Evolutionary conservation across 2,888 invertebrate species (phyloP).

Genomic region (Molanna angustata): DNA sequence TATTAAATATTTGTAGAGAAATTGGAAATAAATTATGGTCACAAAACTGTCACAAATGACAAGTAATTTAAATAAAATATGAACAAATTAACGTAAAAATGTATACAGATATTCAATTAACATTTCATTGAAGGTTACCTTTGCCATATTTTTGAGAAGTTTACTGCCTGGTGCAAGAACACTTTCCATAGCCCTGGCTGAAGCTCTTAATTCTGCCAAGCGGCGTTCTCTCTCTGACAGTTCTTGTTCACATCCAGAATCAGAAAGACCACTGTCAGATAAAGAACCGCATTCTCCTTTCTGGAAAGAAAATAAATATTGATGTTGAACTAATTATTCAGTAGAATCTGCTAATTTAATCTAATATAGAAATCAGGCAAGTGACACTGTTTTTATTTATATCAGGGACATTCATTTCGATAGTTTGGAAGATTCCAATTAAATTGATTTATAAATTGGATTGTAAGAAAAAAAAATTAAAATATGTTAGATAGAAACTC

Average conservation of each 20-base stretch:
- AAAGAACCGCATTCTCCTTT: constrained; percentile 52
- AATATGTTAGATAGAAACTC: background rate
- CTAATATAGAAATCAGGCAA: no score
- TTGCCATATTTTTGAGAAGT: constrained; percentile 60
- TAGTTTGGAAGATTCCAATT: no score
- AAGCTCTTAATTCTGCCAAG: constrained; percentile 60
- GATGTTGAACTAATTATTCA: background rate
- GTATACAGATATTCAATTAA: background rate
- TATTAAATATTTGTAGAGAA: background rate
- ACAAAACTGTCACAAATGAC: background rate
- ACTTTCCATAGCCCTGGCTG: constrained; percentile 65
- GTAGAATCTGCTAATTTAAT: no score
- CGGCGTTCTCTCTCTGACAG: constrained; percentile 65
- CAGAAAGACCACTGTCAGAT: constrained; percentile 72
- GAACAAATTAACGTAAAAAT: background rate
- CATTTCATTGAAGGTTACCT: constrained; percentile 36
- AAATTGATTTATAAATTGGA: no score
- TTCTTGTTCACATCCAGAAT: constrained; percentile 71
- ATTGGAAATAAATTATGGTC: background rate
- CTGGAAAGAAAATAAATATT: constrained; percentile 30
- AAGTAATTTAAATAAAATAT: background rate
- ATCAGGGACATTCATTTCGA: no score
- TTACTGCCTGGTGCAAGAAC: constrained; percentile 66
- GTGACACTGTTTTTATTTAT: no score
- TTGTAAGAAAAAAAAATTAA: background rate